phyloP scores from a whole-genome alignment of 1,140 invertebrate species.

The Ceratitis capitata region DNA sequence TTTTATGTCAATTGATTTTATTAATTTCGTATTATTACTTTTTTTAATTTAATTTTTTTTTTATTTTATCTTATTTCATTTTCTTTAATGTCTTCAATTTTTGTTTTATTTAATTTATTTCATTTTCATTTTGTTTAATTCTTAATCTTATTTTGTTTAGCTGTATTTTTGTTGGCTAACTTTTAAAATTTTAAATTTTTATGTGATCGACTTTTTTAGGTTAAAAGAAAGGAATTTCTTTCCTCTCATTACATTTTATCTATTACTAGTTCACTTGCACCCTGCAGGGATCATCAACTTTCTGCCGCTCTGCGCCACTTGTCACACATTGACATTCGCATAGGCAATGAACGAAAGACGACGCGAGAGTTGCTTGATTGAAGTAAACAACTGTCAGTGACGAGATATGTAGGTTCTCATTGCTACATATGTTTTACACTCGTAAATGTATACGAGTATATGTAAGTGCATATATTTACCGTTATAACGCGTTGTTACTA shows the following conservation, averaged over 20 bases:
- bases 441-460: background rate
- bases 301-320: background rate
- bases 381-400: background rate
- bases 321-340: conserved; percentile 28
- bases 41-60: too few relatives aligned
- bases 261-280: background rate
- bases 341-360: conserved; percentile 25
- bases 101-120: background rate
- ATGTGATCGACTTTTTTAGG: too few relatives aligned
- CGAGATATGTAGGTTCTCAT: background rate
- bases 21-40: too few relatives aligned
- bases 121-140: conserved; percentile 8
- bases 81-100: background rate
- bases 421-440: background rate
- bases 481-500: background rate
- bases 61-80: too few relatives aligned
- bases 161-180: background rate
- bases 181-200: too few relatives aligned
- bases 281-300: background rate
- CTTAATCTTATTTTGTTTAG: background rate
- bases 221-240: too few relatives aligned
- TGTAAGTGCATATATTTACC: background rate
- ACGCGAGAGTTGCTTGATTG: background rate
- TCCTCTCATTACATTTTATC: too few relatives aligned
- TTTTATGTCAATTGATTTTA: too few relatives aligned